A percentile compares a stretch with the other conserved stretches of the same genome.
Conservation (phyloP, 2,113 vertebrate species). For the Montifringilla adamsi region DNA sequence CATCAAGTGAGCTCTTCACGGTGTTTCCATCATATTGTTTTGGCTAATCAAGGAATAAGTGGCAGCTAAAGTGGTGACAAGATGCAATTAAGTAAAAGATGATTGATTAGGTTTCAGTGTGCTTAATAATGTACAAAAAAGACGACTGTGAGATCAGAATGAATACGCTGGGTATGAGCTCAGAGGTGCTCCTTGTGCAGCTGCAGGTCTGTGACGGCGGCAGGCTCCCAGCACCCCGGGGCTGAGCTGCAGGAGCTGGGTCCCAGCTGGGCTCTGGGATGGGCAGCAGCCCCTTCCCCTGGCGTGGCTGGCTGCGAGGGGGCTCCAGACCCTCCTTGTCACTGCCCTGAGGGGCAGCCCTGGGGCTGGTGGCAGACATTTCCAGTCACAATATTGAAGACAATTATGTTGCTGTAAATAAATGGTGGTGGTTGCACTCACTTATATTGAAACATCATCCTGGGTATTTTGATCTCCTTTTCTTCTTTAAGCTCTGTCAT, state of each 20-base stretch:
- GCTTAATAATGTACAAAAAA: background rate
- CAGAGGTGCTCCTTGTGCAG: background rate
- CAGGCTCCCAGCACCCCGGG: background rate
- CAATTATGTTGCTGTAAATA: background rate
- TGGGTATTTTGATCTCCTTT: background rate
- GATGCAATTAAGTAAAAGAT: conserved; percentile 58
- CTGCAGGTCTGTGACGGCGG: background rate
- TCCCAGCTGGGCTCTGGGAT: background rate
- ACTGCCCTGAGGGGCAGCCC: background rate
- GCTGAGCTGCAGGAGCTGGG: background rate
- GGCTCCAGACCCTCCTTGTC: background rate
- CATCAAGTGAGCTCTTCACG: background rate
- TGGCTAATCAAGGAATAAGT: conserved; percentile 4
- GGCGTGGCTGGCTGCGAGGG: background rate
- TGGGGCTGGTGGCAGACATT: background rate
- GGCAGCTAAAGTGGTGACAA: conserved; percentile 19
- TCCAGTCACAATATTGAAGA: background rate
- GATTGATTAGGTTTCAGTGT: conserved; percentile 51
- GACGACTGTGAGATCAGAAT: background rate
- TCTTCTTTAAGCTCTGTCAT: background rate
- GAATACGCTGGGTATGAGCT: background rate
- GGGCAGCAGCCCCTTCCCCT: background rate
- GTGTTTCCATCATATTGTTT: conserved; percentile 38
- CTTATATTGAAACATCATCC: background rate
- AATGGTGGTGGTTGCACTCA: background rate